Conservation (phyloP, 1,140 invertebrate genomes). For the Drosophila lowei region DNA sequence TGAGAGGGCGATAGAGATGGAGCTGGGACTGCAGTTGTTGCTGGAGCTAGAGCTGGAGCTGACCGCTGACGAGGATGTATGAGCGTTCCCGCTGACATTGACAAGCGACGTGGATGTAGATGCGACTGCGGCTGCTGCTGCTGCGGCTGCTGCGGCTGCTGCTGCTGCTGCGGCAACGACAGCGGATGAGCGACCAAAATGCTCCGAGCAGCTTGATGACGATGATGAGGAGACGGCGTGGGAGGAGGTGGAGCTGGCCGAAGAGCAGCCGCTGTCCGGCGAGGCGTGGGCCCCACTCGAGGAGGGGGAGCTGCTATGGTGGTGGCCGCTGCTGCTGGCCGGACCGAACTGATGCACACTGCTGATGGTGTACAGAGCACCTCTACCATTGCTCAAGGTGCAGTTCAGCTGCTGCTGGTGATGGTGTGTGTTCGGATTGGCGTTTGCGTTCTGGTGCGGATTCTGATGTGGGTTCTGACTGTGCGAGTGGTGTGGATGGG, state of each 20-base stretch:
- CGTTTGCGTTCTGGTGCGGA: slow-evolving; percentile 11
- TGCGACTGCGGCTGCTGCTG: too few relatives aligned
- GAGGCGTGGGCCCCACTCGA: slow-evolving; percentile 57
- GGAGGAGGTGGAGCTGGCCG: slow-evolving; percentile 42
- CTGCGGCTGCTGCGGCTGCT: too few relatives aligned
- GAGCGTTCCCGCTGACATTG: slow-evolving; percentile 48
- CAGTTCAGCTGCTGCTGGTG: slow-evolving; percentile 56
- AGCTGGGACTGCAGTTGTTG: slow-evolving; percentile 18
- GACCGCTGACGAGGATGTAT: slow-evolving; percentile 54
- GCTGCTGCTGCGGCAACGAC: slow-evolving; percentile 1
- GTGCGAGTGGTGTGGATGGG: slow-evolving; percentile 9
- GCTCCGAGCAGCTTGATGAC: slow-evolving; percentile 67
- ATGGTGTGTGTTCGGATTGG: slow-evolving; percentile 6
- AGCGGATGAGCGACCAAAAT: slow-evolving; percentile 46
- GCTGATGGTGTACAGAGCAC: slow-evolving; percentile 82
- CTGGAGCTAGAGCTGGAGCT: slow-evolving; percentile 49
- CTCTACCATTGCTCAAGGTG: slow-evolving; percentile 80
- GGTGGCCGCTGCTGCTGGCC: slow-evolving; percentile 63
- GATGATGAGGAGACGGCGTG: slow-evolving; percentile 63
- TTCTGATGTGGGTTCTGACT: slow-evolving; percentile 28
- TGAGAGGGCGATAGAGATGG: slow-evolving; percentile 5
- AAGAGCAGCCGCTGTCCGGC: slow-evolving; percentile 65
- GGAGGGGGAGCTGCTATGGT: slow-evolving; percentile 45
- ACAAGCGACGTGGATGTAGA: slow-evolving; percentile 36
- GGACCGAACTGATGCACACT: slow-evolving; percentile 81